phyloP scores from a whole-genome alignment of 2,888 invertebrate genomes.

The Arge pagana region DNA sequence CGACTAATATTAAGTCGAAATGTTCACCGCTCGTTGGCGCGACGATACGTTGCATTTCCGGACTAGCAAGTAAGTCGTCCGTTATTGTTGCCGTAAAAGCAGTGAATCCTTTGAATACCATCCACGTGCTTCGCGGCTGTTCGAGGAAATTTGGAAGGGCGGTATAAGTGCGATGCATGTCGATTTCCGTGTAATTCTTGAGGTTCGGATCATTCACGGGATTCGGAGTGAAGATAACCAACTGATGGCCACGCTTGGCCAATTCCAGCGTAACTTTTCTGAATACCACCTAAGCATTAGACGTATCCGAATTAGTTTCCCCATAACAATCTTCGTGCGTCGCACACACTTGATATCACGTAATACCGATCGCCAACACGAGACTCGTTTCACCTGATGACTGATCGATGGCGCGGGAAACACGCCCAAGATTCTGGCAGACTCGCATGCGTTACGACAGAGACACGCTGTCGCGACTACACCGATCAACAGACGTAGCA shows the following conservation, averaged over 20 bases:
- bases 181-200: slow-evolving; percentile 34
- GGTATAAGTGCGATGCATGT: background rate
- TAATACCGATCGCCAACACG: too few relatives aligned
- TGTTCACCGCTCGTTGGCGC: background rate
- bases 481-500: too few relatives aligned
- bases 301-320: too few relatives aligned
- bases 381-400: slow-evolving; percentile 34
- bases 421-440: slow-evolving; percentile 35
- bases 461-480: background rate
- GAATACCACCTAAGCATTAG: slow-evolving; percentile 26
- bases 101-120: background rate
- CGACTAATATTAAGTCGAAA: slow-evolving; percentile 12
- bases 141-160: background rate
- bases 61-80: slow-evolving; percentile 1
- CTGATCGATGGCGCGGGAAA: slow-evolving; percentile 39
- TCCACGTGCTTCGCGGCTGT: background rate
- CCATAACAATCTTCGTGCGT: too few relatives aligned
- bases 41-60: slow-evolving; percentile 11
- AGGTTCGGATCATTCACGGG: slow-evolving; percentile 32
- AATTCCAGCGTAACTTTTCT: slow-evolving; percentile 35
- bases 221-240: slow-evolving; percentile 37
- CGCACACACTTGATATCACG: too few relatives aligned
- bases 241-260: slow-evolving; percentile 34
- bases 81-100: background rate
- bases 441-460: background rate